Evolutionary conservation across 2,797 vertebrate species (phyloP), one percentile per base, ranked within the genome.

Genomic region (Bovichtus diacanthus): DNA sequence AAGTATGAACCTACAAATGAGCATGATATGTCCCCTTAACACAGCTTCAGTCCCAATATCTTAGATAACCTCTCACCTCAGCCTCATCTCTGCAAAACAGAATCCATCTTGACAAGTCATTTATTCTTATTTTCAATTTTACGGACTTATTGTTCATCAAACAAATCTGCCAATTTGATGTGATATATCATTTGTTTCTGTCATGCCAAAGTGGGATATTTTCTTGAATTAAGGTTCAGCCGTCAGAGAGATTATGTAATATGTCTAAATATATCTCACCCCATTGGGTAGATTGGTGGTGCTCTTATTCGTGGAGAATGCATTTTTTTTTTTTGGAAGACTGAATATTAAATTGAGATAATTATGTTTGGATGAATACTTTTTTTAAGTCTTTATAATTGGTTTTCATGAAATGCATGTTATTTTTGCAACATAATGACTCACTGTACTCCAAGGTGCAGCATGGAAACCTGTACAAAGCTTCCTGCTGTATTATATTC

Each of bases 141-240:
- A 47, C 53, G 50, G 74, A 86, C 68, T 63, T 89, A 76, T 86
- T 81, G 84, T 70, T 84, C 51, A 75, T 70, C 81, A 87, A 86
- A 83, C 58, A 83, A 82, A 85, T 86, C 70, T 81, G 71, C 81
- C 87, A 84, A 72, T 79, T 86, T 86, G 41, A 83, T 81, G 64
- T 59, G 69, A 88, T 77, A 69, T 83, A 77, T 89, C 84, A 83
- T 90, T 88, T 88, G 66, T 90, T 88, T 77, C 78, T 87, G 87
- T 77, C 81, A 76, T 21, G 54, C 46, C 64, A 62, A 69, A 78
- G 31, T 81, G 65, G 60, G 62, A 67, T 62, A 69, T 82, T 66
- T 59, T 75, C 44, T 38, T 27, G 23, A 58, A 39, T 84, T 78
- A 81, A 75, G 68, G 34, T 74, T 76, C 78, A 59, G 54, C 73